Conservation (phyloP, 1,140 invertebrate genomes). For the Pogonomyrmex barbatus region DNA sequence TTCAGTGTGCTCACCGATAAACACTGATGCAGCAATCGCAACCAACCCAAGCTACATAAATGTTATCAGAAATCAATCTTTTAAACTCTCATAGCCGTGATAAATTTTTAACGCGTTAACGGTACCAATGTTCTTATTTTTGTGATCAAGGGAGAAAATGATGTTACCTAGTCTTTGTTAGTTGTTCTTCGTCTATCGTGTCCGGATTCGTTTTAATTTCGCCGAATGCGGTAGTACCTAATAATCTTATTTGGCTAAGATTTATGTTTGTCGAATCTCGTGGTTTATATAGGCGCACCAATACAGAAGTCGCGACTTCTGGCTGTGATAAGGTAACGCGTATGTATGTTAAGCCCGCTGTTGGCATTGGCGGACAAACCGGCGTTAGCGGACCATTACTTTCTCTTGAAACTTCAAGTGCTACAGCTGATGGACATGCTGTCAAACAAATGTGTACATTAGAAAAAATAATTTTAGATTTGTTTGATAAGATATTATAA, state of each 20-base stretch:
- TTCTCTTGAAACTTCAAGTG: constrained; percentile 90
- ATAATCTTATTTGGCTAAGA: constrained; percentile 93
- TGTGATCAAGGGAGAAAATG: not conserved
- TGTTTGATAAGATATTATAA: not conserved
- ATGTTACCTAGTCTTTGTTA: constrained; percentile 85
- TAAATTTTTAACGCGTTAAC: constrained; percentile 1
- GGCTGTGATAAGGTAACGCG: constrained; percentile 92
- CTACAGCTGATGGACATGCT: constrained; percentile 96
- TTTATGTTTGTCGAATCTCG: constrained; percentile 95
- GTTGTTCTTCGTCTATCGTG: constrained; percentile 83
- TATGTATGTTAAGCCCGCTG: constrained; percentile 94
- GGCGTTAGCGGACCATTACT: constrained; percentile 88
- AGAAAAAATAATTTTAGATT: not conserved
- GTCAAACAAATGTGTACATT: constrained; percentile 66
- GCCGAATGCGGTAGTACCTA: constrained; percentile 93
- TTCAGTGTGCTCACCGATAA: constrained; percentile 86
- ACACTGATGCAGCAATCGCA: constrained; percentile 90
- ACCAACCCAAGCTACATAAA: constrained; percentile 88
- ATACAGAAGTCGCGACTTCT: constrained; percentile 91
- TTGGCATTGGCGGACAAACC: constrained; percentile 91
- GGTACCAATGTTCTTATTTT: not conserved
- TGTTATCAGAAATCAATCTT: constrained; percentile 66
- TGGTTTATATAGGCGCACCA: constrained; percentile 91
- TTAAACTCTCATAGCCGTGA: not conserved
- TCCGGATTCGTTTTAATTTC: constrained; percentile 85